Conservation (phyloP, 2,888 invertebrate species). For the Eupithecia subfuscata region DNA sequence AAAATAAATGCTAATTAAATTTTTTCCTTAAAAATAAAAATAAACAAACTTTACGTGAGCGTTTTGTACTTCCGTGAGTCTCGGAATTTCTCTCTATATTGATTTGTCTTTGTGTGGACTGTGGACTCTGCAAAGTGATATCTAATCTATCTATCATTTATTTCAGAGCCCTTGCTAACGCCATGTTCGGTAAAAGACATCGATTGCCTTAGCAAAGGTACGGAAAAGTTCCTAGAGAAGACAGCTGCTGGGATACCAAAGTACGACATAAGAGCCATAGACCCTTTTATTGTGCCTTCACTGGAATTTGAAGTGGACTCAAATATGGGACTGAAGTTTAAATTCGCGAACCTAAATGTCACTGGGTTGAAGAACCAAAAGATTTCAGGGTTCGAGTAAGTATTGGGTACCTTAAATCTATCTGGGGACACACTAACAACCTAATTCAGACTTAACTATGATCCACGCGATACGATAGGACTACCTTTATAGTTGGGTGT, state of each 20-base stretch:
- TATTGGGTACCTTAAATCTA: slow-evolving; percentile 19
- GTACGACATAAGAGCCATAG: slow-evolving; percentile 60
- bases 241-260: slow-evolving; percentile 61
- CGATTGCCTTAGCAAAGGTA: slow-evolving; percentile 64
- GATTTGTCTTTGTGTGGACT: not conserved
- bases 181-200: slow-evolving; percentile 66
- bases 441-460: not conserved
- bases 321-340: slow-evolving; percentile 51
- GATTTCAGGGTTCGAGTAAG: slow-evolving; percentile 68
- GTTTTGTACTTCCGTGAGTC: not conserved
- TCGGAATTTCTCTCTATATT: not conserved
- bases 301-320: slow-evolving; percentile 52
- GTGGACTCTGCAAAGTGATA: no score
- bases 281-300: slow-evolving; percentile 61
- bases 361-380: slow-evolving; percentile 65
- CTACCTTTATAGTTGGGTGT: not conserved
- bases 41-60: not conserved
- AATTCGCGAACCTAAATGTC: slow-evolving; percentile 62
- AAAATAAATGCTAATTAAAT: not conserved
- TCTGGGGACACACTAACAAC: not conserved
- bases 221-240: slow-evolving; percentile 64
- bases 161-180: slow-evolving; percentile 48
- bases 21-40: not conserved
- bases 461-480: not conserved
- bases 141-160: not conserved